Evolutionary conservation across 2,888 invertebrate genomes (phyloP).

Genomic region (Conops quadrifasciatus): DNA sequence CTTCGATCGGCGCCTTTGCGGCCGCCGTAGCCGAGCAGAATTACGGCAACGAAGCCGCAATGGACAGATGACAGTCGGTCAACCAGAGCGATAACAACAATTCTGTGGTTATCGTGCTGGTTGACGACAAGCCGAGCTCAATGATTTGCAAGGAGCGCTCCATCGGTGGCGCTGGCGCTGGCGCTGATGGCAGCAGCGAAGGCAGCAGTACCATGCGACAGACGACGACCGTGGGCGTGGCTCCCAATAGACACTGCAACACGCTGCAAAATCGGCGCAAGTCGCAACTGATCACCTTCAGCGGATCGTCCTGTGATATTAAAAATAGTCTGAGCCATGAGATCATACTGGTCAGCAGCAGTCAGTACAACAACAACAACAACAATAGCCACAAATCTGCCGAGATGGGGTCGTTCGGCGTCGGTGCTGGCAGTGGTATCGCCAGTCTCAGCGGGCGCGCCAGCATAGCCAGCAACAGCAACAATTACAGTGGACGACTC

Average conservation of each 20-base stretch:
- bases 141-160: slow-evolving; percentile 63
- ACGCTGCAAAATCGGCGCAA: slow-evolving; percentile 61
- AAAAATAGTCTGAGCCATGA: slow-evolving; percentile 64
- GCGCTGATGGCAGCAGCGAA: slow-evolving; percentile 48
- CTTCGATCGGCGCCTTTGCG: slow-evolving; percentile 55
- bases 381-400: slow-evolving; percentile 20
- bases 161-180: slow-evolving; percentile 52
- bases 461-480: slow-evolving; percentile 17
- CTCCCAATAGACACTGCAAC: slow-evolving; percentile 51
- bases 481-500: slow-evolving; percentile 50
- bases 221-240: slow-evolving; percentile 27
- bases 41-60: slow-evolving; percentile 26
- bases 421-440: slow-evolving; percentile 43
- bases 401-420: slow-evolving; percentile 32
- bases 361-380: slow-evolving; percentile 40
- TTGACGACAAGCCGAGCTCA: slow-evolving; percentile 64
- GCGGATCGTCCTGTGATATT: slow-evolving; percentile 63
- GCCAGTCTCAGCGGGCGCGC: slow-evolving; percentile 39
- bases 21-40: slow-evolving; percentile 41
- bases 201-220: slow-evolving; percentile 34
- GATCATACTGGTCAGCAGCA: slow-evolving; percentile 54
- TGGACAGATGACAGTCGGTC: slow-evolving; percentile 63
- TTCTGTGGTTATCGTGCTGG: slow-evolving; percentile 64
- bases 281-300: slow-evolving; percentile 63
- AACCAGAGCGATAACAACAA: slow-evolving; percentile 64